Evolutionary conservation across 2,797 vertebrate genomes (phyloP).

Genomic region (Avahi laniger): DNA sequence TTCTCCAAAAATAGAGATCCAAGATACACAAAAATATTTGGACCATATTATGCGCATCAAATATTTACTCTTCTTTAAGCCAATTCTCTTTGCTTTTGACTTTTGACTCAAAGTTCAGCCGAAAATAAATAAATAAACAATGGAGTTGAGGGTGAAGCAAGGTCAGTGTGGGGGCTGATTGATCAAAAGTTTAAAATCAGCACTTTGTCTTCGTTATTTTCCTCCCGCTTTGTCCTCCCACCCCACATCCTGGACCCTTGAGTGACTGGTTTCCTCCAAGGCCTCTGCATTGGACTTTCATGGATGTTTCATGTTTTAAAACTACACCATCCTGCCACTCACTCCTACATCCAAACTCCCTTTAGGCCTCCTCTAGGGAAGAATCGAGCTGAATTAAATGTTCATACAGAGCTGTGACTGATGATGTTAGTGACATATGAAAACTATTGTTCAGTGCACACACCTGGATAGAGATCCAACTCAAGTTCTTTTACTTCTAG

Average conservation of each 20-base stretch:
- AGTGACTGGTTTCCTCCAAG: neutral
- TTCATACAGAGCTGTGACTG: neutral
- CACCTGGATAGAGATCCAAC: neutral
- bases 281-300: neutral
- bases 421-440: neutral
- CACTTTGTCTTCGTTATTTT: neutral
- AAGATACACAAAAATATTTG: constrained; percentile 48
- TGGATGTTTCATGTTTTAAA: neutral
- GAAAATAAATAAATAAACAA: neutral
- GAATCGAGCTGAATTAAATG: neutral
- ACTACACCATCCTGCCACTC: neutral
- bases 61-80: constrained; percentile 51
- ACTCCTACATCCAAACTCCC: neutral
- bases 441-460: neutral
- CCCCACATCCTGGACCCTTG: neutral
- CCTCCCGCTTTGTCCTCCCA: neutral
- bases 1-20: constrained; percentile 50
- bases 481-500: neutral
- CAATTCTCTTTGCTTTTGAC: constrained; percentile 47
- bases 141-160: neutral
- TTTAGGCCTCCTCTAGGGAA: neutral
- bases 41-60: neutral
- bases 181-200: neutral
- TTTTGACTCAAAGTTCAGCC: constrained; percentile 53
- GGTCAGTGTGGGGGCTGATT: neutral